Base-by-base conservation (phyloP, 1,140 invertebrate species). In the Nasonia giraulti region DNA sequence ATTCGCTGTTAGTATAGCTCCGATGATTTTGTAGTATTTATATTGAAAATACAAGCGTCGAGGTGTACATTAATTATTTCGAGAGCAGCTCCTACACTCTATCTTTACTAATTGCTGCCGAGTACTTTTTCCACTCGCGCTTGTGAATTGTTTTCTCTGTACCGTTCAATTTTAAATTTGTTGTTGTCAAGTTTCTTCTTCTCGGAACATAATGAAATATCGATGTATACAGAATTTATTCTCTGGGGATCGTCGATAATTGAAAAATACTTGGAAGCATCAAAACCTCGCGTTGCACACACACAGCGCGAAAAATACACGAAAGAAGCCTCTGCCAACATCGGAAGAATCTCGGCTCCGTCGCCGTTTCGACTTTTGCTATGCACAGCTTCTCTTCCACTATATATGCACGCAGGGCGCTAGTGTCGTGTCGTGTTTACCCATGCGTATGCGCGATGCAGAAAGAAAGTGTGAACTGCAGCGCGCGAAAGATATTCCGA, bases 401-500 rank as follows among this genome's bases (percentile, higher is more conserved):
- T 62, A 8, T 20, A 62, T 20, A 3, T 6, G 4, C 55, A 3
- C 20, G 4, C 55, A 20, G 2, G 55, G 20, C 20, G 55, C 14
- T 74, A 74, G 37, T 74, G 23, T 23, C 23, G 27, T 71, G 80
- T 82, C 71, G 27, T 33, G 71, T 82, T 74, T 74, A 74, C 4
- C 40, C n/a, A 69, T 55, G 71, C 55, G 17, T 62, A n/a, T 17
- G 1, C 55, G 55, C 55, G 40, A 50, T 12, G 55, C 27, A 74
- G 55, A 76, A 76, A 75, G 50, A 66, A 76, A 76, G 27, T 12
- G 40, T 27, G 44, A 76, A 76, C 71, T 66, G 55, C 55, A 62
- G 55, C 17, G 55, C 17, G 55, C 55, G 20, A 82, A 82, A 82
- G 73, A 55, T 33, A 75, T 82, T 76, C 23, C 75, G 75, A 75